Base-by-base conservation (phyloP, 2,113 vertebrate genomes). In the Syrmaticus mikado region DNA sequence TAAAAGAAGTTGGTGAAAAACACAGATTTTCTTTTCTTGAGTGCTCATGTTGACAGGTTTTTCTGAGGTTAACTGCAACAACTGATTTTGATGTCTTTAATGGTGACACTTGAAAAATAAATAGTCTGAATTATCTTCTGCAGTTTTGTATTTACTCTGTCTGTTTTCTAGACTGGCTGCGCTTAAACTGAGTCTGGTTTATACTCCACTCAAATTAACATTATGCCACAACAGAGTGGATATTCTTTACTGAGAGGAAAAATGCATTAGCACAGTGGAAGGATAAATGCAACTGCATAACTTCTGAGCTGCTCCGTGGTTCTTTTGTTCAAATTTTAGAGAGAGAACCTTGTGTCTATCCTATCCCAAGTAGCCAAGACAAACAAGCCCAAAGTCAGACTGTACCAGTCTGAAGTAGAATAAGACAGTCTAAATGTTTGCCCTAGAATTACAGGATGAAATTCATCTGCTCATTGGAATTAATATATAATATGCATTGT, bases 221-320 rank as follows among this genome's bases (percentile, higher is more conserved):
- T 48, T 10, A 34, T 57, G 27, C 8, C 57, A 19, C 67, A 62
- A 19, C 24, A 61, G 22, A 13, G 36, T 5, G 8, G 25, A 15
- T 73, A 68, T 73, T 85, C 20, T 48, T 79, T 70, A 66, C 16
- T 22, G 30, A 50, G 77, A n/a, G 13, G 24, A 11, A n/a, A 73
- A 82, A 55, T 32, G 3, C 14, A 2, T 53, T 38, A 43, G 25
- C 30, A 79, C 41, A 60, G 45, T 64, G 50, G 40, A 38, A 77
- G 41, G 5, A 74, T 62, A 87, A 82, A 82, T 32, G 34, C 27
- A 73, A 2, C 13, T 38, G 17, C 5, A 2, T 32, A 34, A 34
- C 20, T 82, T 50, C 36, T 66, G 40, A 76, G 20, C 40, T 76
- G 45, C 8, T 1, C 22, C 0, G 0, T 20, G 38, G 61, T 13